phyloP scores from a whole-genome alignment of 2,113 vertebrate genomes.

The Pluvianellus socialis region DNA sequence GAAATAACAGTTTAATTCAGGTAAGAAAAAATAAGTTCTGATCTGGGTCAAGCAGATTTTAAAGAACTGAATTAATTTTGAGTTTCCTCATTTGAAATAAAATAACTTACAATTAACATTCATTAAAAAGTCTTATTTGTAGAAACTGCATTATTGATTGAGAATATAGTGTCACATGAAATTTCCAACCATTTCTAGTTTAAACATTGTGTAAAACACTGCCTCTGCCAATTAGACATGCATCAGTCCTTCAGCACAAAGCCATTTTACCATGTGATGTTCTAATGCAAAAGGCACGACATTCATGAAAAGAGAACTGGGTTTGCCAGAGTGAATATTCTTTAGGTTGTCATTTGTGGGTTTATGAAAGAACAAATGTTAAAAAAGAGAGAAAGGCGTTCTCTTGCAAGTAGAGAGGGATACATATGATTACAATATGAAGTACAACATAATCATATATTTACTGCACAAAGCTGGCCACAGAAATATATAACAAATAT shows the following conservation, averaged over 20 bases:
- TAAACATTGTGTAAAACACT: neutral
- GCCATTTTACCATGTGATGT: slow-evolving; percentile 7
- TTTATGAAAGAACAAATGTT: slow-evolving; percentile 61
- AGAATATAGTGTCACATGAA: neutral
- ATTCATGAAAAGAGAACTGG: slow-evolving; percentile 18
- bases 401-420: slow-evolving; percentile 42
- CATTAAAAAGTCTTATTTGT: neutral
- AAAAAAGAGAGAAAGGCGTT: slow-evolving; percentile 28
- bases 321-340: slow-evolving; percentile 49
- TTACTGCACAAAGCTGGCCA: neutral
- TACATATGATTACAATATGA: slow-evolving; percentile 57
- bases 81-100: neutral
- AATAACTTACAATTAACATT: neutral
- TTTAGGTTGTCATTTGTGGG: slow-evolving; percentile 76
- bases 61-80: neutral
- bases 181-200: neutral
- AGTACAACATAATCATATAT: slow-evolving; percentile 63
- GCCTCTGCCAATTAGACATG: slow-evolving; percentile 3
- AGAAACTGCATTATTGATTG: neutral
- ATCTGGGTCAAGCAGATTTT: neutral
- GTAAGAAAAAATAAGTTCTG: neutral
- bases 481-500: neutral
- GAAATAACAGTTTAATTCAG: neutral
- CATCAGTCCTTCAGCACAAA: slow-evolving; percentile 45
- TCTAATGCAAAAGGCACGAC: slow-evolving; percentile 60